These are phyloP conservation scores for Galeopterus variegatus DNA, from an alignment of 2,113 vertebrate species.

Conservation along the genomic window DNA sequence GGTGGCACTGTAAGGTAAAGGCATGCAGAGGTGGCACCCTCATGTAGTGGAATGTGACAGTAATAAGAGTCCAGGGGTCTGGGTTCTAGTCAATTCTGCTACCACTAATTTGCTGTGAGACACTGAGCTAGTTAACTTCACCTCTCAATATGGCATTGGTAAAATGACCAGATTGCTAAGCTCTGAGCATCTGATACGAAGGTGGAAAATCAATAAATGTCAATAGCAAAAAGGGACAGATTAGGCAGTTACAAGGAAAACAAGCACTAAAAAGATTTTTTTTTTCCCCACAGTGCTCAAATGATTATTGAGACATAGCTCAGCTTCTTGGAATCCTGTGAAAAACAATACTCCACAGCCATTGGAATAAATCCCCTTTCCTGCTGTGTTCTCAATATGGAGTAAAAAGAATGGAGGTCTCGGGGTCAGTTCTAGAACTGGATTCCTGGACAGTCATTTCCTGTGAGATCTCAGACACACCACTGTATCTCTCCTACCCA, in stretches of 20 bases:
- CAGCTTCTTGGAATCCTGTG: neutral
- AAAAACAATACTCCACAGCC: neutral
- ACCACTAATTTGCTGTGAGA: neutral
- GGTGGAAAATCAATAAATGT: slow-evolving; percentile 18
- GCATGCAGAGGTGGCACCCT: accelerated
- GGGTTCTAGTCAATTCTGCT: neutral
- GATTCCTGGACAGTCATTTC: neutral
- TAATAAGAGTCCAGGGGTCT: neutral
- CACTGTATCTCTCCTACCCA: neutral
- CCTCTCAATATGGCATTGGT: neutral
- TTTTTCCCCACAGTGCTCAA: neutral
- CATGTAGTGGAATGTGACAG: neutral
- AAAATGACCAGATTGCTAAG: neutral
- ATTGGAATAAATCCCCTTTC: neutral
- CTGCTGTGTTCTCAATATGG: neutral
- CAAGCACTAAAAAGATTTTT: neutral
- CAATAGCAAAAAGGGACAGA: neutral
- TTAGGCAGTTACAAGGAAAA: neutral
- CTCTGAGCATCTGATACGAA: neutral
- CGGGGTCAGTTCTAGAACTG: neutral
- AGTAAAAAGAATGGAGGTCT: neutral
- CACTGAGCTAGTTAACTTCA: neutral
- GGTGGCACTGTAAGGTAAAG: neutral
- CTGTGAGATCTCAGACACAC: neutral
- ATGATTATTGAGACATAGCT: slow-evolving; percentile 24